phyloP scores from a whole-genome alignment of 2,888 invertebrate species.

The Cheilosia pagana region DNA sequence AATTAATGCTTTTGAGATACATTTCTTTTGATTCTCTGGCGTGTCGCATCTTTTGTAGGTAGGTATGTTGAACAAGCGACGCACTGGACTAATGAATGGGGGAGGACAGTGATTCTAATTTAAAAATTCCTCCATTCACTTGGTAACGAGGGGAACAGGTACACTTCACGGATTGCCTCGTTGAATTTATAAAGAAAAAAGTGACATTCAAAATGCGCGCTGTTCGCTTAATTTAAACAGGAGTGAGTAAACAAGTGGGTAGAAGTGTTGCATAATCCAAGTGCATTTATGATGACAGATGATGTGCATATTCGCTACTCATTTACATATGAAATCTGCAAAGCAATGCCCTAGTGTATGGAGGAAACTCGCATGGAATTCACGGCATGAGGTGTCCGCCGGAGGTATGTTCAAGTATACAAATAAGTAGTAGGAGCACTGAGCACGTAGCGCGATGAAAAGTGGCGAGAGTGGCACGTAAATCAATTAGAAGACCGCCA shows the following conservation, averaged over 20 bases:
- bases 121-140: slow-evolving; percentile 21
- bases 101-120: slow-evolving; percentile 35
- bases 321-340: slow-evolving; percentile 1
- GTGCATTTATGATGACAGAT: not conserved
- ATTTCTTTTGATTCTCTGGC: slow-evolving; percentile 32
- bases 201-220: not conserved
- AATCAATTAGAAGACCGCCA: slow-evolving; percentile 33
- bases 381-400: not conserved
- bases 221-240: slow-evolving; percentile 18
- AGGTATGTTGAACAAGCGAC: slow-evolving; percentile 22
- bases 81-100: slow-evolving; percentile 28
- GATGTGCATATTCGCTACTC: slow-evolving; percentile 24
- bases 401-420: not conserved
- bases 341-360: not conserved
- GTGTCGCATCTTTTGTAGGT: slow-evolving; percentile 38
- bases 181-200: slow-evolving; percentile 3
- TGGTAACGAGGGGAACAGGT: slow-evolving; percentile 15
- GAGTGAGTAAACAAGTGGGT: not conserved
- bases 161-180: not conserved
- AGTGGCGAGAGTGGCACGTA: slow-evolving; percentile 17
- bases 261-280: not conserved
- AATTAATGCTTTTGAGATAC: slow-evolving; percentile 58
- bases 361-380: slow-evolving; percentile 7
- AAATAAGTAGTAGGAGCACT: not conserved
- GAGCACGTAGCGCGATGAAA: not conserved